A percentile compares a stretch with the other conserved stretches of the same genome.
Conservation (phyloP, 1,140 invertebrate species). For the Campoletis sonorensis region DNA sequence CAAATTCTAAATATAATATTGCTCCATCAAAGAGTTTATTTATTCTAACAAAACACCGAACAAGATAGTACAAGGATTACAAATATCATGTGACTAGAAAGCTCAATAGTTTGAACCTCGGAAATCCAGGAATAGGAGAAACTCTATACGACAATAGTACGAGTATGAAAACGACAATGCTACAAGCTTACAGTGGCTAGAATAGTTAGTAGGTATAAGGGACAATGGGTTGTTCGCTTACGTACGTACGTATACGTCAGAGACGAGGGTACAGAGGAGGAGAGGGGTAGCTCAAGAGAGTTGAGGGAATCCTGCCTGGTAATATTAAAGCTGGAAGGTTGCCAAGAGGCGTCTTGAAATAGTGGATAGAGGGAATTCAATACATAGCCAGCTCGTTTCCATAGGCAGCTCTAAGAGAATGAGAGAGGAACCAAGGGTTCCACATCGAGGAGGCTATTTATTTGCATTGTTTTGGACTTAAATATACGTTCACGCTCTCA, state of each 20-base stretch:
- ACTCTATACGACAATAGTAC: not conserved
- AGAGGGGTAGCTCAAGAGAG: constrained; percentile 48
- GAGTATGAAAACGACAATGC: constrained; percentile 43
- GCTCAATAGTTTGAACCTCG: too few species aligned
- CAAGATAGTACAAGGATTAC: too few species aligned
- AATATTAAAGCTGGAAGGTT: constrained; percentile 65
- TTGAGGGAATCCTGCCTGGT: constrained; percentile 45
- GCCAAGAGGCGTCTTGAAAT: constrained; percentile 69
- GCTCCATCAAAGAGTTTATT: too few species aligned
- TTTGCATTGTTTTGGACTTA: constrained; percentile 65
- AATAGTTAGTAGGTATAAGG: constrained; percentile 58
- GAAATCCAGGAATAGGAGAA: not conserved
- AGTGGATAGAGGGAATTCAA: constrained; percentile 53
- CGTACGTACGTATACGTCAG: constrained; percentile 38
- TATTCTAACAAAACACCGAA: too few species aligned
- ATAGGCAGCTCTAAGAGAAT: not conserved
- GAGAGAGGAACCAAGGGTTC: constrained; percentile 22
- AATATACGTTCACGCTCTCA: constrained; percentile 35
- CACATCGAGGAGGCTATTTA: constrained; percentile 60
- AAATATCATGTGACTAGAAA: too few species aligned
- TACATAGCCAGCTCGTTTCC: constrained; percentile 42
- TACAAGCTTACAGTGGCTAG: constrained; percentile 67
- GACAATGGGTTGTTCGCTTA: constrained; percentile 65
- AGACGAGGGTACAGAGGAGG: constrained; percentile 49
- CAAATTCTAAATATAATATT: too few species aligned